Percentiles rank a stretch among this genome's conserved stretches.
These are phyloP conservation scores for Ischnura elegans DNA, from an alignment of 2,888 invertebrate genomes.

Conservation along the genomic window DNA sequence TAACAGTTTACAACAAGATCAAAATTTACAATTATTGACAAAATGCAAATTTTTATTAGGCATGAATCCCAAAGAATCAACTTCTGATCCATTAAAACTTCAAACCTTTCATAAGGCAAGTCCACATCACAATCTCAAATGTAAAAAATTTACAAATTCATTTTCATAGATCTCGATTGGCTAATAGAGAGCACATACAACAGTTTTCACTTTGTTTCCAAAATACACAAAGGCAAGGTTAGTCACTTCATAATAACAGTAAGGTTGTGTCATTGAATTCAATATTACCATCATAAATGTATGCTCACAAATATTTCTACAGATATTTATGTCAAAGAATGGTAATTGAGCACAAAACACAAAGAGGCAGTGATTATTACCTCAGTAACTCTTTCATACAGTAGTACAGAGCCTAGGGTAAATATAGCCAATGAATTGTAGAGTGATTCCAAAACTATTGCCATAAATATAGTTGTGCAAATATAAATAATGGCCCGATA, in stretches of 20 bases:
- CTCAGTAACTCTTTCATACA: not conserved
- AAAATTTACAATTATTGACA: not conserved
- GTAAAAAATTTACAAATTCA: not conserved
- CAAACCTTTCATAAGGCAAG: conserved; percentile 11
- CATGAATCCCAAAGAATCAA: not conserved
- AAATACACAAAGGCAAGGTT: not conserved
- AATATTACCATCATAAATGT: not conserved
- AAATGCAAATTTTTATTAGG: not conserved
- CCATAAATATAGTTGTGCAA: not conserved
- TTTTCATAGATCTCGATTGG: not conserved
- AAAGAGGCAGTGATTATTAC: not conserved
- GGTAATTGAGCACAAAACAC: not conserved
- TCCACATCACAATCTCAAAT: not conserved
- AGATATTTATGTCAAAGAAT: not conserved
- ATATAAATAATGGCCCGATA: not conserved
- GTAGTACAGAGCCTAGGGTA: not conserved
- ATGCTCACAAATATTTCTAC: not conserved
- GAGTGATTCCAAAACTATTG: not conserved
- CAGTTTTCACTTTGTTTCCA: not conserved
- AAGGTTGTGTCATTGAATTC: not conserved
- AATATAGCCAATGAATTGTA: not conserved
- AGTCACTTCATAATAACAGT: not conserved
- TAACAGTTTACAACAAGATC: not conserved
- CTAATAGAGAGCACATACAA: conserved; percentile 39
- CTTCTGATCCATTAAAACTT: not conserved